phyloP scores from a whole-genome alignment of 2,797 vertebrate species.

The Cercopithecus mitis region DNA sequence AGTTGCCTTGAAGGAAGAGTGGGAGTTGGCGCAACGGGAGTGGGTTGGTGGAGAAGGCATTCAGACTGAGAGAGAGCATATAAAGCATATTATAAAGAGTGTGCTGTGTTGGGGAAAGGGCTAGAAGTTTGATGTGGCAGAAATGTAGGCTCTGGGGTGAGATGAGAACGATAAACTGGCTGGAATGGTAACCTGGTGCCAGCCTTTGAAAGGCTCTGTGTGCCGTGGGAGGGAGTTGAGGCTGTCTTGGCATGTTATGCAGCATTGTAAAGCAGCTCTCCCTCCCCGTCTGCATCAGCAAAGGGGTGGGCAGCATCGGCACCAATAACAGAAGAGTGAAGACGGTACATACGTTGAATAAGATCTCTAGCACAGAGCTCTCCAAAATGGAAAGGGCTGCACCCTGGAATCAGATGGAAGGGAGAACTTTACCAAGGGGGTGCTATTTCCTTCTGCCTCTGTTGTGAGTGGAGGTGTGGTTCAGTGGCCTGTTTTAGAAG shows the following conservation, averaged over 20 bases:
- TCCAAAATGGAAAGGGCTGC: not conserved
- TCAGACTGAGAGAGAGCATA: not conserved
- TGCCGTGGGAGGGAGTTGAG: no score
- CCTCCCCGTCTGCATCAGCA: not conserved
- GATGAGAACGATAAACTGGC: not conserved
- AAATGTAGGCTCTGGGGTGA: not conserved
- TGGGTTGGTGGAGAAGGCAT: not conserved
- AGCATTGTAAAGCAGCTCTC: not conserved
- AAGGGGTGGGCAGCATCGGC: not conserved
- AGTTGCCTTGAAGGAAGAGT: not conserved
- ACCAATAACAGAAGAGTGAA: not conserved
- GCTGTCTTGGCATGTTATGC: fast-evolving
- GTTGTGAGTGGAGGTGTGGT: not conserved
- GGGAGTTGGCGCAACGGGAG: not conserved
- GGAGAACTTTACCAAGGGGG: not conserved
- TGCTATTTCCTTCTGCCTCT: not conserved
- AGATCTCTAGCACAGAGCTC: not conserved
- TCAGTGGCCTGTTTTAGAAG: not conserved
- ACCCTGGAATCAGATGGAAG: not conserved
- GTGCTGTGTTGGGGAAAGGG: not conserved
- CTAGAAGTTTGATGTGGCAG: not conserved
- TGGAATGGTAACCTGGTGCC: not conserved
- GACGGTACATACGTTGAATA: not conserved
- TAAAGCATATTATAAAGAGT: not conserved
- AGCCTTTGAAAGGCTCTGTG: not conserved